A percentile compares a stretch with the other conserved stretches of the same genome.
Evolutionary conservation across 2,888 invertebrate species (phyloP).

Genomic region (Rhaphigaster nebulosa): DNA sequence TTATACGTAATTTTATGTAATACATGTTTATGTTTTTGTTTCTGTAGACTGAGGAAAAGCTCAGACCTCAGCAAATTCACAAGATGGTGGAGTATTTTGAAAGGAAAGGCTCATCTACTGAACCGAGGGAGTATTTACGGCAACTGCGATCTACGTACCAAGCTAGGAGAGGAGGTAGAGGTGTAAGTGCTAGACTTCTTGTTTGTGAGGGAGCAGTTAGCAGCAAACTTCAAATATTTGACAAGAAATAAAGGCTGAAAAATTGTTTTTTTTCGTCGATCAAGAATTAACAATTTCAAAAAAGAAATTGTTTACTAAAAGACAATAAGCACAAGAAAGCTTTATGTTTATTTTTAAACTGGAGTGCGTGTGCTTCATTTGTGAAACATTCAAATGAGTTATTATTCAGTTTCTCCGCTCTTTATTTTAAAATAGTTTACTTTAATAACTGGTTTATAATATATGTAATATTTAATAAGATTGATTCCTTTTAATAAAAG

Average conservation of each 20-base stretch:
- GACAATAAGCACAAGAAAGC: conserved; percentile 13
- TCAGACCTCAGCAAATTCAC: conserved; percentile 79
- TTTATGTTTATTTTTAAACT: conserved; percentile 28
- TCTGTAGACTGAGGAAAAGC: conserved; percentile 64
- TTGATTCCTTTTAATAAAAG: not conserved
- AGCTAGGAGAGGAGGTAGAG: conserved; percentile 60
- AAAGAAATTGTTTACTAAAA: not conserved
- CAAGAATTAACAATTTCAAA: not conserved
- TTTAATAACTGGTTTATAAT: not conserved
- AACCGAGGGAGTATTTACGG: conserved; percentile 61
- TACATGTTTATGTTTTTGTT: not conserved
- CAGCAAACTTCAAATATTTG: conserved; percentile 88
- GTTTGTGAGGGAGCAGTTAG: conserved; percentile 90
- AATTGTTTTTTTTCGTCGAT: not conserved
- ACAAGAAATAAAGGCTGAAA: conserved; percentile 73
- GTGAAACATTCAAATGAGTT: not conserved
- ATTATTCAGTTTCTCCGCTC: not conserved
- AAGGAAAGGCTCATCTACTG: conserved; percentile 72
- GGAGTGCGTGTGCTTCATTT: not conserved
- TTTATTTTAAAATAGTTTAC: not conserved
- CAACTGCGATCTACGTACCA: conserved; percentile 62
- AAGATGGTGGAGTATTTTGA: conserved; percentile 92
- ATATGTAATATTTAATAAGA: conserved; percentile 10
- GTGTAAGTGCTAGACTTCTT: conserved; percentile 72
- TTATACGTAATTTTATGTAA: not conserved